phyloP scores from a whole-genome alignment of 2,888 invertebrate species.

The Cylloceria caligata region DNA sequence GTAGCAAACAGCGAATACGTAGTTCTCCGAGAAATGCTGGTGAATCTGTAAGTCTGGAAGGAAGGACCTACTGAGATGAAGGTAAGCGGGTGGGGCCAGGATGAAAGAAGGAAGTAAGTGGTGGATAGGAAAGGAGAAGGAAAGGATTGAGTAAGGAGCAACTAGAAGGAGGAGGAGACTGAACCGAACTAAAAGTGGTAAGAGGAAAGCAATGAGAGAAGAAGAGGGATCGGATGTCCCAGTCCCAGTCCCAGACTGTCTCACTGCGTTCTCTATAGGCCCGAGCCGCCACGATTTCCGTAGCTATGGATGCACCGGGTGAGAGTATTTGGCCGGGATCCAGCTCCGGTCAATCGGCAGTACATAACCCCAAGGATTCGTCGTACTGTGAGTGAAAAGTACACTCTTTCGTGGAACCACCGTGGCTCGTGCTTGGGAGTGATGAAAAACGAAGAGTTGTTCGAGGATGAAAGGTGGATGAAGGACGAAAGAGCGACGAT shows the following conservation, averaged over 20 bases:
- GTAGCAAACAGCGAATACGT: slow-evolving; percentile 3
- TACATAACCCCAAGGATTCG: slow-evolving; percentile 75
- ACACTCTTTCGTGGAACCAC: slow-evolving; percentile 56
- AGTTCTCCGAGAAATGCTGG: background rate
- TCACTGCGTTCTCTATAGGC: slow-evolving; percentile 56
- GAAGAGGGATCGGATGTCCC: slow-evolving; percentile 51
- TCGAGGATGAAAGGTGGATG: slow-evolving; percentile 28
- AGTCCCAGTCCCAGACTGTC: slow-evolving; percentile 21
- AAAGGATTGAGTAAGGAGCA: slow-evolving; percentile 49
- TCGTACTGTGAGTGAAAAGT: slow-evolving; percentile 67
- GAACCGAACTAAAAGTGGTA: slow-evolving; percentile 51
- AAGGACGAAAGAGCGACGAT: slow-evolving; percentile 29
- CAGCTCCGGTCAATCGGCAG: slow-evolving; percentile 78
- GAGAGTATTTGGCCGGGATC: slow-evolving; percentile 75
- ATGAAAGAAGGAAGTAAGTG: slow-evolving; percentile 25
- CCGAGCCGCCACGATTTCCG: slow-evolving; percentile 41
- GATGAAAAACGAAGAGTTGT: slow-evolving; percentile 32
- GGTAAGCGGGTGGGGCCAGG: slow-evolving; percentile 18
- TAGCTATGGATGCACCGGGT: slow-evolving; percentile 64
- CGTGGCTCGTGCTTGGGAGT: slow-evolving; percentile 18
- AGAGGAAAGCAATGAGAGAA: slow-evolving; percentile 43
- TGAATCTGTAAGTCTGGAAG: background rate
- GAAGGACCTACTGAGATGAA: background rate
- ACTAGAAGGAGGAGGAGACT: slow-evolving; percentile 45
- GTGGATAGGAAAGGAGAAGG: slow-evolving; percentile 5